A percentile compares a stretch with the other conserved stretches of the same genome.
Conservation (phyloP, 2,888 invertebrate species). For the Heteromurus nitidus region DNA sequence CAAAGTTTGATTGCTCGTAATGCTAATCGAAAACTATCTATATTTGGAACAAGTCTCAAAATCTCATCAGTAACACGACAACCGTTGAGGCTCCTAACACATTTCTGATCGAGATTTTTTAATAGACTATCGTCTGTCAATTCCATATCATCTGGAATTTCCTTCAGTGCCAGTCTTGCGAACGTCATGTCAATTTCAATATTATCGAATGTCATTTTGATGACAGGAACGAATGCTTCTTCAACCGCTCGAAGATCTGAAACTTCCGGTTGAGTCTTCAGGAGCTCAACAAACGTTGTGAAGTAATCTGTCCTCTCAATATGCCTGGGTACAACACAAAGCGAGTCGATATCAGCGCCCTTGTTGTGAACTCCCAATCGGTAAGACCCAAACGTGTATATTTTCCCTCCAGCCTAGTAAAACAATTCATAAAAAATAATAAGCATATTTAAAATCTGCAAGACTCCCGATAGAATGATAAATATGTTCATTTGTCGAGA, state of each 20-base stretch:
- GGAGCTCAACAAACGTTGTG: constrained; percentile 91
- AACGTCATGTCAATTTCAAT: constrained; percentile 99
- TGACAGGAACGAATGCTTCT: constrained; percentile 99
- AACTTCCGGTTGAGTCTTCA: constrained; percentile 90
- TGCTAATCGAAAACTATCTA: constrained; percentile 94
- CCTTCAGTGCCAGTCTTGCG: constrained; percentile 94
- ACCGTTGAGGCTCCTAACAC: constrained; percentile 97
- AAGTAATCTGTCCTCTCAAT: constrained; percentile 96
- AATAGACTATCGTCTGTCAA: constrained; percentile 92
- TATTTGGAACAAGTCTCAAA: constrained; percentile 93
- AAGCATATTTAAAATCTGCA: too few relatives aligned
- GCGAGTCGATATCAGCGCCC: constrained; percentile 98
- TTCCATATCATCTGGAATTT: constrained; percentile 92
- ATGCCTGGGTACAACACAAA: constrained; percentile 98
- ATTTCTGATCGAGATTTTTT: constrained; percentile 96
- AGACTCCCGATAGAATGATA: background rate
- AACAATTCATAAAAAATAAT: too few relatives aligned
- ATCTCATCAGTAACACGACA: constrained; percentile 99
- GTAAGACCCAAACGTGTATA: constrained; percentile 99
- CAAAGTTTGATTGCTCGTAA: constrained; percentile 96
- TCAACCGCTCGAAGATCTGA: constrained; percentile 92
- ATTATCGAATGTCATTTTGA: constrained; percentile 99
- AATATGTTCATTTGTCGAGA: too few relatives aligned
- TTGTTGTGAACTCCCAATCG: constrained; percentile 94
- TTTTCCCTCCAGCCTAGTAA: constrained; percentile 91